Evolutionary conservation across 2,797 vertebrate species (phyloP).

Genomic region (Tauraco hartlaubi): DNA sequence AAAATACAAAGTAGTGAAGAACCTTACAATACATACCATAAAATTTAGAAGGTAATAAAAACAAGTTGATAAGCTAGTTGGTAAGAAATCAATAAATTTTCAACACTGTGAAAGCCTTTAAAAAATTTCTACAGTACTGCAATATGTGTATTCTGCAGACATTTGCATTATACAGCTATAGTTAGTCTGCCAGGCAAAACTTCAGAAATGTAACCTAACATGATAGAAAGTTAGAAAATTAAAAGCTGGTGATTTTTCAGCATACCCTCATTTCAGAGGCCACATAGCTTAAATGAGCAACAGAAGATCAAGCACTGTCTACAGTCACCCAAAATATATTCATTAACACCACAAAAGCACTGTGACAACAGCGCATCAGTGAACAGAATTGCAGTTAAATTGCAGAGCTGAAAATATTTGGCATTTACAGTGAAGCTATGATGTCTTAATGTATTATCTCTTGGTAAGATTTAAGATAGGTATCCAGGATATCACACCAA

Average conservation of each 20-base stretch:
- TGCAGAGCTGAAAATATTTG: slow-evolving; percentile 51
- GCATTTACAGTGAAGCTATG: slow-evolving; percentile 19
- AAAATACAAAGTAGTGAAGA: background rate
- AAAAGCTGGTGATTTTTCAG: background rate
- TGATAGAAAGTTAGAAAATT: background rate
- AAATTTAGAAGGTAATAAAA: background rate
- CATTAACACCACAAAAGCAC: background rate
- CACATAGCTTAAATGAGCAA: background rate
- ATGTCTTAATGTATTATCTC: slow-evolving; percentile 33
- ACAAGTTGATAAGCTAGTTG: background rate
- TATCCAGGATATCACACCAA: slow-evolving; percentile 65
- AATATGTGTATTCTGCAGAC: background rate
- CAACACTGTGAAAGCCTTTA: background rate
- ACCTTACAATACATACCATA: background rate
- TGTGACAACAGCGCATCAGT: background rate
- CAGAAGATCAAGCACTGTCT: background rate
- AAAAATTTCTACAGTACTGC: background rate
- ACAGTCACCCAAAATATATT: background rate
- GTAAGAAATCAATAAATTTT: background rate
- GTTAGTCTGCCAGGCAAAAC: background rate
- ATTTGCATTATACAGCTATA: background rate
- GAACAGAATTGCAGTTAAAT: background rate
- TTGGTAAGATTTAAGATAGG: slow-evolving; percentile 7
- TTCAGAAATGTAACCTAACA: background rate
- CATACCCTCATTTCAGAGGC: background rate